A percentile compares a stretch with the other conserved stretches of the same genome.
phyloP scores from a whole-genome alignment of 1,140 invertebrate species.

The Cydia amplana region DNA sequence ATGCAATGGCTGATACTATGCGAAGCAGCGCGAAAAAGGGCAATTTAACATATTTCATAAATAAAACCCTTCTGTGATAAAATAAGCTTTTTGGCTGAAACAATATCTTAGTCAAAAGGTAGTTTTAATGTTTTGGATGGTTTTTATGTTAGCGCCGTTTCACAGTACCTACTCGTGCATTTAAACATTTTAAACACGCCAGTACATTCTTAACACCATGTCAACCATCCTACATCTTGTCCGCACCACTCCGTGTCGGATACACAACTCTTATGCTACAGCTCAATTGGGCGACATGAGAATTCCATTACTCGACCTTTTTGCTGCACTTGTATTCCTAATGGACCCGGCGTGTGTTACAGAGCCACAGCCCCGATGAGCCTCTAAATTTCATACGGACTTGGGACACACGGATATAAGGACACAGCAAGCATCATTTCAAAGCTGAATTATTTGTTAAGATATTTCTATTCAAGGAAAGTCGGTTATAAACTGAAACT shows the following conservation, averaged over 20 bases:
- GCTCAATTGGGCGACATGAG: constrained; percentile 8
- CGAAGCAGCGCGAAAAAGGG: no score
- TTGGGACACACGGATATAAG: background rate
- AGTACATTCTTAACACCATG: constrained; percentile 40
- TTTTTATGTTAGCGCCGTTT: no score
- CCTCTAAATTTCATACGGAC: constrained; percentile 28
- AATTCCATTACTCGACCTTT: constrained; percentile 29
- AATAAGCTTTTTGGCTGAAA: no score
- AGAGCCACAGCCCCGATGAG: constrained; percentile 13
- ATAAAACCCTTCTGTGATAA: no score
- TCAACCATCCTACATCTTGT: constrained; percentile 21
- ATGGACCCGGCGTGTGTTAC: constrained; percentile 26
- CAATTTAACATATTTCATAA: no score
- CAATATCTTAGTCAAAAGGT: no score
- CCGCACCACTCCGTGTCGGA: background rate
- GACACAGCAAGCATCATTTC: background rate
- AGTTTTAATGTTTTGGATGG: no score
- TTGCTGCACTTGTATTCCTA: constrained; percentile 32
- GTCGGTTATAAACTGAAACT: no score
- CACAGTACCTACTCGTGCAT: background rate
- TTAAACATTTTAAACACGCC: background rate
- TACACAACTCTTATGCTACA: background rate
- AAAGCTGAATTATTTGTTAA: background rate
- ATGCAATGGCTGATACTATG: no score
- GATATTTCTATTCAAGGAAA: background rate